These are phyloP conservation scores for Phytoseiulus persimilis DNA, from an alignment of 2,888 invertebrate genomes.

Conservation along the genomic window DNA sequence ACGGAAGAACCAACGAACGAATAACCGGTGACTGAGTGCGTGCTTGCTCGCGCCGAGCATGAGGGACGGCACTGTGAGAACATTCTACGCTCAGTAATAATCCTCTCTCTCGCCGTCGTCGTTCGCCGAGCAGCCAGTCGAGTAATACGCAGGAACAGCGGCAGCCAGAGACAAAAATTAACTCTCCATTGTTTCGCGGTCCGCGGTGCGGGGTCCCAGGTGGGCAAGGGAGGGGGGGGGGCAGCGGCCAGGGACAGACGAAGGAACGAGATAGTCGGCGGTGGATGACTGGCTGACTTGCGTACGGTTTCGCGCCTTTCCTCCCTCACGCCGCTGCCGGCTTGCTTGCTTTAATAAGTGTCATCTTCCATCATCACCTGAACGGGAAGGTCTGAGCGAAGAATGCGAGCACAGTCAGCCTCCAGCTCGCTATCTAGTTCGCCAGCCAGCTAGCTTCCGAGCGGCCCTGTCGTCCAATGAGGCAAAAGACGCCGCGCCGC, in stretches of 20 bases:
- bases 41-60: background rate
- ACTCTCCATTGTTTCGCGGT: background rate
- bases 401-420: background rate
- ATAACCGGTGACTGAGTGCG: background rate
- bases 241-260: background rate
- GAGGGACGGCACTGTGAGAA: background rate
- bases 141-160: background rate
- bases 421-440: background rate
- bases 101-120: background rate
- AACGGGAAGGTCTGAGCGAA: background rate
- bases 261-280: background rate
- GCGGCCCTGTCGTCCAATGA: background rate
- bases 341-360: slow-evolving; percentile 1
- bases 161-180: slow-evolving; percentile 5
- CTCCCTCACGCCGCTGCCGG: background rate
- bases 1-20: background rate
- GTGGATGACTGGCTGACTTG: background rate
- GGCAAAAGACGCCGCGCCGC: background rate
- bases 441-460: background rate
- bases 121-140: background rate
- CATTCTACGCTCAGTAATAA: background rate
- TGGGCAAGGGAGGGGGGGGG: background rate
- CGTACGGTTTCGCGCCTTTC: background rate
- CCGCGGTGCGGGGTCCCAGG: background rate
- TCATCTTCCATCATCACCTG: slow-evolving; percentile 32